These are phyloP conservation scores for Potamilus streckersoni DNA, from an alignment of 1,140 invertebrate species.

Conservation along the genomic window DNA sequence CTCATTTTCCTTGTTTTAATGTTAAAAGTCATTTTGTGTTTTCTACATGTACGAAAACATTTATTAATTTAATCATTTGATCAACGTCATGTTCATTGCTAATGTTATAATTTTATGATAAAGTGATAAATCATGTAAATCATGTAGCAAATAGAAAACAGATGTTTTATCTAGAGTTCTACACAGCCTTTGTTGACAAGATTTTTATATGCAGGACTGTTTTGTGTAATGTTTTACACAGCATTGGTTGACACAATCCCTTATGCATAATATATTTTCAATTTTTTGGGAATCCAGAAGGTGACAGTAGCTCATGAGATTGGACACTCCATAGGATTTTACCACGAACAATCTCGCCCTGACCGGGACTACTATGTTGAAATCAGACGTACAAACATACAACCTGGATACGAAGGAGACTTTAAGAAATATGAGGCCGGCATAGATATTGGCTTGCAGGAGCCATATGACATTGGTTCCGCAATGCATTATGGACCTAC, in stretches of 20 bases:
- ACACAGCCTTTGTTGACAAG: background rate
- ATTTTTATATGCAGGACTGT: background rate
- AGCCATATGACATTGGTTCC: slow-evolving; percentile 86
- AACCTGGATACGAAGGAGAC: slow-evolving; percentile 73
- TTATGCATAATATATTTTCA: background rate
- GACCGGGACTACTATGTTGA: slow-evolving; percentile 81
- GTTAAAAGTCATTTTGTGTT: too few species aligned
- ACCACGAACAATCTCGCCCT: slow-evolving; percentile 85
- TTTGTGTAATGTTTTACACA: background rate
- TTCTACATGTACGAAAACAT: background rate
- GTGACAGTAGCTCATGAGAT: slow-evolving; percentile 75
- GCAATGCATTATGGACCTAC: slow-evolving; percentile 94
- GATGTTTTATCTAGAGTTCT: background rate
- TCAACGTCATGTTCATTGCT: background rate
- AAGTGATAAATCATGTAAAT: background rate
- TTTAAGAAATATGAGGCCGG: slow-evolving; percentile 91
- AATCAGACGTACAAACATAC: slow-evolving; percentile 79
- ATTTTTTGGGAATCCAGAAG: slow-evolving; percentile 7
- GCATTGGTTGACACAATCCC: background rate
- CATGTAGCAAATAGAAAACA: background rate
- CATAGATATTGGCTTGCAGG: slow-evolving; percentile 93
- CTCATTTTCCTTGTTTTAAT: too few species aligned
- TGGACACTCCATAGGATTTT: slow-evolving; percentile 85
- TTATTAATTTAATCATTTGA: background rate
- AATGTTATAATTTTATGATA: background rate